Base-by-base conservation (phyloP, 1,140 invertebrate genomes). In the Anastrepha ludens region DNA sequence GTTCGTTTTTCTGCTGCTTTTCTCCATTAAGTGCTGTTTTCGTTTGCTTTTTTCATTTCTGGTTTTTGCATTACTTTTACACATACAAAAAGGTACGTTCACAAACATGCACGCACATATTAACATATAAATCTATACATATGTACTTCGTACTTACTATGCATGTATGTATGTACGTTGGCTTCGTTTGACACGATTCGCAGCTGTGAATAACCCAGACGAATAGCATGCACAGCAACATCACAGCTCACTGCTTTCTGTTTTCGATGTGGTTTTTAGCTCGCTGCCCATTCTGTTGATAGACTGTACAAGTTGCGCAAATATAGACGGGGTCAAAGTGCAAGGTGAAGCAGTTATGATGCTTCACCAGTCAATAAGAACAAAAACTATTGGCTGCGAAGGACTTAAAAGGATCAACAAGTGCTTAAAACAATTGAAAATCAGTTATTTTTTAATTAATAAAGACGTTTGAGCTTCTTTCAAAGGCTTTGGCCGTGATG, bases 11-110 rank as follows among this genome's bases (percentile, higher is more conserved):
- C 47, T 81, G 74, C 74, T 65, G 85, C 62, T 86, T 86, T 65
- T 86, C 85, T 86, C 85, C 85, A 65, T 62, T 86, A 62, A 62
- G 17, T 65, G 58, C 59, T 41, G 59, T 85, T 55, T 86, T 50
- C 13, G 85, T 86, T 86, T 65, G 58, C 85, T 86, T 86, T 86
- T 86, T 86, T 65, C 62, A 62, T 60, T 86, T 86, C 62, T 86
- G 58, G 85, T 86, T 86, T 86, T 86, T 86, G 85, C 85, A 81
- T 81, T 81, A 81, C 74, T 81, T 81, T 81, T 47, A 58, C 74
- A 81, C 9, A 81, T 58, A 81, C 74, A n/a, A 81, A 81, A 81
- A 81, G 74, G 74, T 81, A 81, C n/a, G 74, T 55, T 9, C 47
- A 81, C 47, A 29, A 55, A 7, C 74, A n/a, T 29, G 29, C 29